Evolutionary conservation across 2,797 vertebrate species (phyloP), one percentile per base, ranked within the genome.

Genomic region (Tokudaia tokunoshimensis): DNA sequence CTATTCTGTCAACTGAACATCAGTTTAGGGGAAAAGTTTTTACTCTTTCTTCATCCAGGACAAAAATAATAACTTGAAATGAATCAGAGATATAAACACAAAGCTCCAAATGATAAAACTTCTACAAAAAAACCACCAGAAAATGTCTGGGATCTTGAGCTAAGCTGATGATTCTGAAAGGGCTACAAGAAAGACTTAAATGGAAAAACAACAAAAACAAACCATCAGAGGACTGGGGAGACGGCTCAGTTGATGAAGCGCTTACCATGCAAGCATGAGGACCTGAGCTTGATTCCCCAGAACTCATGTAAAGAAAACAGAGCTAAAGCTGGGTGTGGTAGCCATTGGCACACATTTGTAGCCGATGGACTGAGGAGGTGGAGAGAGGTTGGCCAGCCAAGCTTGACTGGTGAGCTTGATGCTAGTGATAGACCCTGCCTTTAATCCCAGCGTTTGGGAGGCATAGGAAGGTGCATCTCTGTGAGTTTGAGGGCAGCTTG

Each of bases 51-150:
- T 94, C 61, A 88, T 41, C 41, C 26, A 14, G 37, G 81, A 86
- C 31, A 80, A 55, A 86, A 92, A 34, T 37, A 89, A 91, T 63
- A 91, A 85, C 15, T 61, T 78, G 55, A 93, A 55, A 92, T 85
- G 34, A 26, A 79, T 55, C 61, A 79, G 1, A 94, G 79, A 78
- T 81, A 47, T 74, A 92, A 76, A 92, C 44, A n/a, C 74, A 88
- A 84, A 94, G 44, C 22, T 44, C 57, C 0, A 65, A 95, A 91
- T 11, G 22, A 26, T 76, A 37, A 76, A 61, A 76, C 31, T 34
- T 61, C 41, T 76, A 44, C 55, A 76, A 89, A 61, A 57, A 70
- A 37, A 67, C 13, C 12, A 74, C 4, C n/a, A 78, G 74, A 65
- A 37, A 50, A 65, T 65, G 61, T 19, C 57, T 89, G 44, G 63